Percentiles rank a stretch among this genome's conserved stretches.
Conservation (phyloP, 2,113 vertebrate species). For the Ailurus styani region DNA sequence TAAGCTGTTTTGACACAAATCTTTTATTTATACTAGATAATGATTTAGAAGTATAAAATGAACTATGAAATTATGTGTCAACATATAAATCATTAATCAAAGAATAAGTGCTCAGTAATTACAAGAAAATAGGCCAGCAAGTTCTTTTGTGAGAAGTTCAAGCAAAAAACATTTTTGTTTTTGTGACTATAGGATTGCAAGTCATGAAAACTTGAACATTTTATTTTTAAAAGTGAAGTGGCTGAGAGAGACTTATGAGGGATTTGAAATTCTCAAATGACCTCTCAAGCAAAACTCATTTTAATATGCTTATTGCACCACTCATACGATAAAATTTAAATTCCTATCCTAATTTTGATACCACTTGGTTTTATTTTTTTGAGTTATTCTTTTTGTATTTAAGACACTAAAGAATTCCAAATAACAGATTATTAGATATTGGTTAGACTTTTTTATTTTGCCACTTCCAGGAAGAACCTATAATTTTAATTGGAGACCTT, state of each 20-base stretch:
- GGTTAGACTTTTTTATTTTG: background rate
- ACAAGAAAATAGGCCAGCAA: background rate
- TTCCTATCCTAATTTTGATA: background rate
- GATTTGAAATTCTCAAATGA: constrained; percentile 24
- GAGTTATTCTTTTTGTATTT: constrained; percentile 26
- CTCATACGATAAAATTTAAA: constrained; percentile 25
- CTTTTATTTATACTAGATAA: constrained; percentile 22
- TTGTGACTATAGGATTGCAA: constrained; percentile 52
- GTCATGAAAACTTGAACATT: constrained; percentile 36
- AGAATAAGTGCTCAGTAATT: background rate
- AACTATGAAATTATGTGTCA: background rate
- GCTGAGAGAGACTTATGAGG: background rate
- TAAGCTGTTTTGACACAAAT: constrained; percentile 21
- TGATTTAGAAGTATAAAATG: constrained; percentile 25
- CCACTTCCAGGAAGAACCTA: background rate
- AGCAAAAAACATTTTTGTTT: constrained; percentile 45
- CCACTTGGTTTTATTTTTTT: background rate
- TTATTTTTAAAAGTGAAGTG: constrained; percentile 49
- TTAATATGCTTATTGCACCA: background rate
- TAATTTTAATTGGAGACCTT: background rate
- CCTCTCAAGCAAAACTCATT: constrained; percentile 39
- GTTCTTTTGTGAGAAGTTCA: constrained; percentile 40
- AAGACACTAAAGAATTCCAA: constrained; percentile 14
- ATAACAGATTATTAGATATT: background rate
- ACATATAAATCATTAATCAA: constrained; percentile 37